Evolutionary conservation across 30 jellyfish, hydroid and myxozoan genomes (phyloP), one percentile per base, ranked within the genome.

Genomic region (Aurelia sp.): DNA sequence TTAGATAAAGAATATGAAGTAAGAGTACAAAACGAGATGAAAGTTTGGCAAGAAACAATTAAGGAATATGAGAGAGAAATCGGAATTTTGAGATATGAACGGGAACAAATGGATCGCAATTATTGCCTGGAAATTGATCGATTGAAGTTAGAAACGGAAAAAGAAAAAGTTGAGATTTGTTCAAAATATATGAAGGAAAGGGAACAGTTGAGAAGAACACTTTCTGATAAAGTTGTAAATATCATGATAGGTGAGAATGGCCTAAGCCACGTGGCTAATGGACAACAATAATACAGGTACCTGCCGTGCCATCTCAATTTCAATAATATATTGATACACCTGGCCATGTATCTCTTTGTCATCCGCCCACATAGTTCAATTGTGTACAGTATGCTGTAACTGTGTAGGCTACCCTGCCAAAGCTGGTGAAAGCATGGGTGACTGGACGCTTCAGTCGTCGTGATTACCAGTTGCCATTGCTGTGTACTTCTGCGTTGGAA

Each of bases 21-120:
- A 27, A 76, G 95, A 75, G 57, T 81, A 69, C 76, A 69, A 19
- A 48, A 19, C 0, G 99, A 95, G 70, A 66, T 88, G 81, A 64
- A 85, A 27, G 97, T 88, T 31, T 95, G 99, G 99, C 99, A 90
- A 51, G 97, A 95, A 30, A 84, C 97, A 3, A 84, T 95, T 0
- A 81, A 86, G 60, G 99, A 95, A 22, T 90, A 74, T 76, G 96
- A 95, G 63, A 64, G 97, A 50, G 99, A 95, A 73, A 72, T 95
- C 19, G 97, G 72, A 22, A 88, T 95, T 50, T 67, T 95, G 84
- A 89, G 87, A 66, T 95, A 41, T 44, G 97, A 95, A 81, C 63
- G 97, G 35, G 90, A 95, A 24, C 96, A 90, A 67, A 89, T 95
- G 97, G 97, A 95, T 40, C 88, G 99, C 4, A 95, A 95, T 82